Evolutionary conservation across 2,113 vertebrate species (phyloP).

Genomic region (Conger conger): DNA sequence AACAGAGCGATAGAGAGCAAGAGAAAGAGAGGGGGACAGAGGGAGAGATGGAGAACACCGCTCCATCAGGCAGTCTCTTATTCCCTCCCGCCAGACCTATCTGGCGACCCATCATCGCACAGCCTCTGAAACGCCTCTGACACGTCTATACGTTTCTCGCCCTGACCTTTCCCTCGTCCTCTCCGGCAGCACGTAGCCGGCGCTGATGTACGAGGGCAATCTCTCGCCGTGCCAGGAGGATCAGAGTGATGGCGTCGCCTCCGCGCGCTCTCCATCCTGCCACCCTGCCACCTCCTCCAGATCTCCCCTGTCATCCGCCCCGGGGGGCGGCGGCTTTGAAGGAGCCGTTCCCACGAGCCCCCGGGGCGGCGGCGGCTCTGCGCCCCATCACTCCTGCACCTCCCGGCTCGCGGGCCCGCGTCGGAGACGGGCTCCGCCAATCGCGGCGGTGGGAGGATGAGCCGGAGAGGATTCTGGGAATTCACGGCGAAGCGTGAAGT

Average conservation of each 20-base stretch:
- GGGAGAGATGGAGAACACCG: slow-evolving; percentile 49
- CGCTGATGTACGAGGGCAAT: slow-evolving; percentile 99
- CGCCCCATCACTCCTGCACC: not conserved
- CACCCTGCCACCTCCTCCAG: slow-evolving; percentile 86
- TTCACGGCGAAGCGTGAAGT: not conserved
- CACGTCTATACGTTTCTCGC: slow-evolving; percentile 88
- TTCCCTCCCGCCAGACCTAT: slow-evolving; percentile 32
- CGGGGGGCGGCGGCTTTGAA: slow-evolving; percentile 69
- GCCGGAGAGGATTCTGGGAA: not conserved
- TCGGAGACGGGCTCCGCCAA: not conserved
- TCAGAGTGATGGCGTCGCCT: slow-evolving; percentile 89
- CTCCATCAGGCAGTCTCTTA: slow-evolving; percentile 69
- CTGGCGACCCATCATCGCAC: slow-evolving; percentile 65
- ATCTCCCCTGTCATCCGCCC: slow-evolving; percentile 76
- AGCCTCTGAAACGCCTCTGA: slow-evolving; percentile 75
- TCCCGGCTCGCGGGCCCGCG: not conserved
- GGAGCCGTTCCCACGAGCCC: slow-evolving; percentile 82
- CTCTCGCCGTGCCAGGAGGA: slow-evolving; percentile 98
- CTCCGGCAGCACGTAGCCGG: slow-evolving; percentile 96
- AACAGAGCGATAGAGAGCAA: no score
- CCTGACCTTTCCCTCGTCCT: slow-evolving; percentile 96
- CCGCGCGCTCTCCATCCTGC: slow-evolving; percentile 83
- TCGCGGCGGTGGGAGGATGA: not conserved
- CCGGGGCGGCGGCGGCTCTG: slow-evolving; percentile 63
- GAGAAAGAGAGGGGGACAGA: not conserved